Percentiles rank a stretch among this genome's conserved stretches.
Conservation (phyloP, 1,140 invertebrate genomes). For the Bombus terrestris region DNA sequence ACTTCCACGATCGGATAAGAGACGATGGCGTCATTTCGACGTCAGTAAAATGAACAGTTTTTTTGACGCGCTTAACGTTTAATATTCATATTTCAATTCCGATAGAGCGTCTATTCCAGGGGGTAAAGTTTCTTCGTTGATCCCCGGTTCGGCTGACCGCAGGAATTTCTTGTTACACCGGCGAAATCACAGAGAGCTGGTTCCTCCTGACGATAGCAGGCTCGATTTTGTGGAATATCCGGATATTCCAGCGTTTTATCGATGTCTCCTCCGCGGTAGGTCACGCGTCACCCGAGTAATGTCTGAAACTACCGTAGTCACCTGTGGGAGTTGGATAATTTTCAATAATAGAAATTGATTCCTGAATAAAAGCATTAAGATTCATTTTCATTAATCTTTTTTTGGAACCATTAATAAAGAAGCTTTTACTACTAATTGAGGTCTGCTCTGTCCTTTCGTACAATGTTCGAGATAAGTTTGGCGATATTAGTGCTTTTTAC, state of each 20-base stretch:
- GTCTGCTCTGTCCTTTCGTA: no score
- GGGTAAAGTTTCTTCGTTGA: slow-evolving; percentile 48
- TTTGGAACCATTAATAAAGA: not conserved
- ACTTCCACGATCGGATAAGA: not conserved
- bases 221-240: slow-evolving; percentile 47
- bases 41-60: not conserved
- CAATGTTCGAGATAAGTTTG: no score
- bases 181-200: slow-evolving; percentile 5
- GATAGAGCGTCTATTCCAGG: slow-evolving; percentile 31
- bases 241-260: slow-evolving; percentile 39
- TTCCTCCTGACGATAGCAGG: slow-evolving; percentile 11
- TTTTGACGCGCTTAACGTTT: not conserved
- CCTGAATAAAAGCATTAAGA: not conserved
- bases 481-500: no score
- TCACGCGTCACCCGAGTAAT: not conserved
- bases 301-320: not conserved
- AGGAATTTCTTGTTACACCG: slow-evolving; percentile 51
- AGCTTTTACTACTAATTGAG: no score
- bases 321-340: slow-evolving; percentile 19
- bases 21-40: not conserved
- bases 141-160: slow-evolving; percentile 38
- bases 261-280: not conserved
- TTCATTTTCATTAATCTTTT: not conserved
- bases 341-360: slow-evolving; percentile 28
- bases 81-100: slow-evolving; percentile 45